Evolutionary conservation across 1,140 invertebrate species (phyloP).

Genomic region (Bombus impatiens): DNA sequence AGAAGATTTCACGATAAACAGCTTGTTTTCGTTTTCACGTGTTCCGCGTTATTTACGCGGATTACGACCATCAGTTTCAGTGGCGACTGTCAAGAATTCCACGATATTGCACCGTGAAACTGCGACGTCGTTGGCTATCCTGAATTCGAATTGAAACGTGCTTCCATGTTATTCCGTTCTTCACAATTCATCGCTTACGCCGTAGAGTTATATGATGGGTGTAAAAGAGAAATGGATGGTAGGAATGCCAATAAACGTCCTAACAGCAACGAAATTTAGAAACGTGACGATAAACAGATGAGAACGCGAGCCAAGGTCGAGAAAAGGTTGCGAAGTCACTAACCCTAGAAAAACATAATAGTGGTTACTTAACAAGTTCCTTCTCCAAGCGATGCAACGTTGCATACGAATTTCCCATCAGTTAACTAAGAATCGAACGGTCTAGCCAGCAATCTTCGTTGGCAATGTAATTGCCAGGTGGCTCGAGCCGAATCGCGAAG

Average conservation of each 20-base stretch:
- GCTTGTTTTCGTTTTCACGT: constrained; percentile 71
- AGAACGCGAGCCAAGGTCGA: not conserved
- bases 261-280: constrained; percentile 25
- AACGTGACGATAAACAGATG: constrained; percentile 15
- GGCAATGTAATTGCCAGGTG: too few species aligned
- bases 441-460: too few species aligned
- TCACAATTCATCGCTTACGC: constrained; percentile 47
- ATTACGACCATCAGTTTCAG: constrained; percentile 65
- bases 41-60: constrained; percentile 56
- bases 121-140: constrained; percentile 35
- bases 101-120: constrained; percentile 54
- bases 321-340: too few species aligned
- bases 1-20: constrained; percentile 57
- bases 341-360: too few species aligned
- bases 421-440: not conserved
- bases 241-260: constrained; percentile 21
- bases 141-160: constrained; percentile 63
- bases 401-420: not conserved
- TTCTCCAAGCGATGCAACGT: not conserved
- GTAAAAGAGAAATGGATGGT: constrained; percentile 46
- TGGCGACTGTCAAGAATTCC: constrained; percentile 46
- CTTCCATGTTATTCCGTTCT: constrained; percentile 33
- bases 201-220: constrained; percentile 30
- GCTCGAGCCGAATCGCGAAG: too few species aligned
- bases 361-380: not conserved